A percentile compares a stretch with the other conserved stretches of the same genome.
Conservation (phyloP, 1,140 invertebrate genomes). For the Pseudomyrmex concolor region DNA sequence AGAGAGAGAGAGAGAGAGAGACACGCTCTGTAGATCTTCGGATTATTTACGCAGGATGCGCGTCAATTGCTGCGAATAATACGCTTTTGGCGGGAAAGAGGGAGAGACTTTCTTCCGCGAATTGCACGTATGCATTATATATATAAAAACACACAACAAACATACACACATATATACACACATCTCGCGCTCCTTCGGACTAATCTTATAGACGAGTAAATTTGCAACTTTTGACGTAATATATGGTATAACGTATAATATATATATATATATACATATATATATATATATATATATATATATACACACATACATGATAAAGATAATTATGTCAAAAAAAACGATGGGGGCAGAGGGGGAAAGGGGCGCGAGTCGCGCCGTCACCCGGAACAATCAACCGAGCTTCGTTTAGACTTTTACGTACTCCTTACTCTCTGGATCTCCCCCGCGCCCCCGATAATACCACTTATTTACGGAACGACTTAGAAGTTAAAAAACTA, state of each 20-base stretch:
- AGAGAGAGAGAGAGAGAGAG: neutral
- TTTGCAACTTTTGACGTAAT: slow-evolving; percentile 24
- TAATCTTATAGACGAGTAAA: slow-evolving; percentile 60
- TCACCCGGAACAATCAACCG: slow-evolving; percentile 82
- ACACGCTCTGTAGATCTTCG: too few relatives aligned
- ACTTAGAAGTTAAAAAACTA: slow-evolving; percentile 30
- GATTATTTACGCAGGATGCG: neutral
- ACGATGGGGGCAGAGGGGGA: neutral
- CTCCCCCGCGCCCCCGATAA: neutral
- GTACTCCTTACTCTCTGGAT: slow-evolving; percentile 49
- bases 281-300: too few relatives aligned
- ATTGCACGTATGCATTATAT: slow-evolving; percentile 64
- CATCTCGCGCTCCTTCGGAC: slow-evolving; percentile 70
- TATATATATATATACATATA: too few relatives aligned
- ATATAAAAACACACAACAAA: slow-evolving; percentile 10
- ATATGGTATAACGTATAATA: neutral
- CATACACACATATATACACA: neutral
- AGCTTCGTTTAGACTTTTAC: slow-evolving; percentile 83
- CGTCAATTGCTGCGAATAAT: neutral
- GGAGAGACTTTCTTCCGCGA: slow-evolving; percentile 62
- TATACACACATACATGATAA: neutral
- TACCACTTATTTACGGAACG: slow-evolving; percentile 6
- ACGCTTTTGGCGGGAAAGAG: slow-evolving; percentile 1
- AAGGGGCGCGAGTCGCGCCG: slow-evolving; percentile 64
- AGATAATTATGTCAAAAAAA: slow-evolving; percentile 32